Conservation (phyloP, 2,888 invertebrate species). For the Perithous albicinctus region DNA sequence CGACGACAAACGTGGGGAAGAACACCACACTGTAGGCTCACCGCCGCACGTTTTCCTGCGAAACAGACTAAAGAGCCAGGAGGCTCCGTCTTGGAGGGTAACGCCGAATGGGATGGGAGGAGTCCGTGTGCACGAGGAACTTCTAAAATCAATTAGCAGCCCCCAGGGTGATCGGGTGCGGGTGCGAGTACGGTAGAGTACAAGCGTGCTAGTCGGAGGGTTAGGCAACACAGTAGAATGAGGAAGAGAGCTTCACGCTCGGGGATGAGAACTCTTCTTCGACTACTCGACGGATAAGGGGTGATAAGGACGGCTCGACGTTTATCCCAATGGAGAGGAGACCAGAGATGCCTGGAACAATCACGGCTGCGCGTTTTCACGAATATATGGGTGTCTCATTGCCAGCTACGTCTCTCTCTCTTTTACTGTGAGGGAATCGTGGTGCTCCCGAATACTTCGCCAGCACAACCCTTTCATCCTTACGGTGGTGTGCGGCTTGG, state of each 20-base stretch:
- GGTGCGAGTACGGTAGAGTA: conserved; percentile 33
- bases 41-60: conserved; percentile 57
- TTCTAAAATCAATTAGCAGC: conserved; percentile 84
- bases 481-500: conserved; percentile 23
- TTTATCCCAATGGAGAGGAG: conserved; percentile 73
- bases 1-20: conserved; percentile 52
- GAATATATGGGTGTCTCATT: conserved; percentile 67
- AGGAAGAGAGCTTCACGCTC: neutral
- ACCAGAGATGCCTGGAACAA: conserved; percentile 77
- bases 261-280: conserved; percentile 50
- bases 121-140: conserved; percentile 74
- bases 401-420: neutral
- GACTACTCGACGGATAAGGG: conserved; percentile 53
- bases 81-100: conserved; percentile 43
- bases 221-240: conserved; percentile 9
- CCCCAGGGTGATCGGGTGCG: conserved; percentile 72
- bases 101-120: conserved; percentile 30
- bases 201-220: conserved; percentile 76
- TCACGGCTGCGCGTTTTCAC: conserved; percentile 74
- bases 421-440: neutral
- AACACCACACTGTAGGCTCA: conserved; percentile 32
- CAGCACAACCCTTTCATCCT: conserved; percentile 70
- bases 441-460: conserved; percentile 28
- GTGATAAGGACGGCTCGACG: conserved; percentile 73
- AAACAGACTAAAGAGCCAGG: conserved; percentile 59